Percentiles rank a stretch among this genome's conserved stretches.
Evolutionary conservation across 2,888 invertebrate species (phyloP).

Genomic region (Ophion obscuratus): DNA sequence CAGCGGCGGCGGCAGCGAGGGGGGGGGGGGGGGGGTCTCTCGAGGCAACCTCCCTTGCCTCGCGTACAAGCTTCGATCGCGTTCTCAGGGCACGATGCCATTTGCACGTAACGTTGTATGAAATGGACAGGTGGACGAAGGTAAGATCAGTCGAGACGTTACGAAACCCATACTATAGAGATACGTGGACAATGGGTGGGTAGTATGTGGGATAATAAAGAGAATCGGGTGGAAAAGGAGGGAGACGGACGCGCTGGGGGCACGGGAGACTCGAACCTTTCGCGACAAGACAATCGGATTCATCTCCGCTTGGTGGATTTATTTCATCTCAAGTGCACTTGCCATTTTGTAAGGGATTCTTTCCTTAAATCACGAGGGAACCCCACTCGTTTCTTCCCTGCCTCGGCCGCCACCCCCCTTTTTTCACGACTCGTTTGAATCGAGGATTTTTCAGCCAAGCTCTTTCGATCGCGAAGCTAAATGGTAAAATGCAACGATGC

Average conservation of each 20-base stretch:
- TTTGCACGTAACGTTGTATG: slow-evolving; percentile 56
- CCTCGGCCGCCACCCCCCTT: too few relatives aligned
- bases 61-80: slow-evolving; percentile 32
- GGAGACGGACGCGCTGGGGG: neutral
- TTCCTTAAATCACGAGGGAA: too few relatives aligned
- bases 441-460: too few relatives aligned
- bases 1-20: too few relatives aligned
- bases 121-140: slow-evolving; percentile 62
- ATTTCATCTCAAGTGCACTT: neutral
- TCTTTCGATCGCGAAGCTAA: too few relatives aligned
- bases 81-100: slow-evolving; percentile 24
- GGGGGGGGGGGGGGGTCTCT: too few relatives aligned
- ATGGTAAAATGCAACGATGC: too few relatives aligned
- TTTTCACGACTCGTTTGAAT: too few relatives aligned
- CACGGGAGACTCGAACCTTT: slow-evolving; percentile 16
- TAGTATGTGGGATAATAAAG: slow-evolving; percentile 5
- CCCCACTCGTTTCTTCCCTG: too few relatives aligned
- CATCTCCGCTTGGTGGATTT: neutral
- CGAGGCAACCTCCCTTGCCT: slow-evolving; percentile 2
- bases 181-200: neutral
- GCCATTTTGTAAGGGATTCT: too few relatives aligned
- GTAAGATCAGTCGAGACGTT: slow-evolving; percentile 28
- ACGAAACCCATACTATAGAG: slow-evolving; percentile 38
- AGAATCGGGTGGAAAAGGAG: neutral
- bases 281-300: slow-evolving; percentile 37